These are phyloP conservation scores for Bombus cullumanus DNA, from an alignment of 1,140 invertebrate species.

Conservation along the genomic window DNA sequence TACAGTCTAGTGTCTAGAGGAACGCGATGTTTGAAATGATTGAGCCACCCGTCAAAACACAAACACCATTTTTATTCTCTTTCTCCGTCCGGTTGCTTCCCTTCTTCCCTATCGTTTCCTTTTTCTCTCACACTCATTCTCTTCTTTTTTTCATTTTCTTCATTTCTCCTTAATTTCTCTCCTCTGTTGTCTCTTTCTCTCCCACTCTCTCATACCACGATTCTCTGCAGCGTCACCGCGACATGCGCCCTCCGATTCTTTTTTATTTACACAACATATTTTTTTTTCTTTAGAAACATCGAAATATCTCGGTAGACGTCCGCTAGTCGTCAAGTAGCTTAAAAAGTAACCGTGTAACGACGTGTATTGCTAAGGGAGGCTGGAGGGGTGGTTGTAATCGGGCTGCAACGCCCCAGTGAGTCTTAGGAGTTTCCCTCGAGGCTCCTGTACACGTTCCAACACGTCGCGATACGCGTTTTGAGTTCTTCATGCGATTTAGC, in stretches of 20 bases:
- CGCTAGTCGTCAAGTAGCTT: slow-evolving; percentile 62
- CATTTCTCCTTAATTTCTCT: slow-evolving; percentile 30
- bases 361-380: slow-evolving; percentile 66
- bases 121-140: slow-evolving; percentile 23
- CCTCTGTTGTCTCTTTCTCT: slow-evolving; percentile 11
- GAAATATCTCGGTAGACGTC: slow-evolving; percentile 67
- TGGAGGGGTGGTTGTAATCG: not conserved
- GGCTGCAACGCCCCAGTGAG: not conserved
- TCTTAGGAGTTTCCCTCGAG: not conserved
- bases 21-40: slow-evolving; percentile 51
- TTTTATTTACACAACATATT: slow-evolving; percentile 72
- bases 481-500: too few species aligned
- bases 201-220: slow-evolving; percentile 37
- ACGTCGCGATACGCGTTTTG: too few species aligned
- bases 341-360: slow-evolving; percentile 69
- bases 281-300: slow-evolving; percentile 72
- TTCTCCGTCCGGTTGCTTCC: slow-evolving; percentile 20
- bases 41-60: slow-evolving; percentile 58
- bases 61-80: slow-evolving; percentile 66
- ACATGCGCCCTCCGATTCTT: slow-evolving; percentile 51
- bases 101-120: not conserved
- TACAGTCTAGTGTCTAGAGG: slow-evolving; percentile 15
- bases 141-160: slow-evolving; percentile 1
- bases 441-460: too few species aligned
- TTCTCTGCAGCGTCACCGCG: slow-evolving; percentile 48